Conservation (phyloP, 2,113 vertebrate genomes). For the Gracilinanus agilis region DNA sequence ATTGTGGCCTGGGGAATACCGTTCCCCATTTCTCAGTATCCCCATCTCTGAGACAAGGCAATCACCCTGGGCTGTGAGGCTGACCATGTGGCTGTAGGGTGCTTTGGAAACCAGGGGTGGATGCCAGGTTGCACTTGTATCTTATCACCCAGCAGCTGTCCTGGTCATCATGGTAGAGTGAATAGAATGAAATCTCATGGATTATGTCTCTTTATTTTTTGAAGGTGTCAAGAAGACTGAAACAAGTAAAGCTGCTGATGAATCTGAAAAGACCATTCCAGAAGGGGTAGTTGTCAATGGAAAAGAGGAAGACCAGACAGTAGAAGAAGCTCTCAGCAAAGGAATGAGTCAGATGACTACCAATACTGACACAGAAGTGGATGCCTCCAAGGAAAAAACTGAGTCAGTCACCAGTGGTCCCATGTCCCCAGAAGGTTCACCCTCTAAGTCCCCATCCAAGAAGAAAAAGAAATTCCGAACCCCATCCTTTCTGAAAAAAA, state of each 20-base stretch:
- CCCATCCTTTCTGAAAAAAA: slow-evolving; percentile 98
- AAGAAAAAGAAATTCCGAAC: slow-evolving; percentile 99
- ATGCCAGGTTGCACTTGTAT: neutral
- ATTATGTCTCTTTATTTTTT: slow-evolving; percentile 15
- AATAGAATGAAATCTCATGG: neutral
- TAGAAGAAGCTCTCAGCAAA: slow-evolving; percentile 88
- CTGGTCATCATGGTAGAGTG: neutral
- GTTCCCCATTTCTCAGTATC: neutral
- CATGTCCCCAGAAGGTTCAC: slow-evolving; percentile 94
- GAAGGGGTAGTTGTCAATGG: slow-evolving; percentile 88
- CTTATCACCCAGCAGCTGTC: neutral
- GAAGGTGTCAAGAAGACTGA: slow-evolving; percentile 82
- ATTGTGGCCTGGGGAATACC: neutral
- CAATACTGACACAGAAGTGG: slow-evolving; percentile 79
- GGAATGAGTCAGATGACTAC: slow-evolving; percentile 89
- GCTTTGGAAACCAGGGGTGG: neutral
- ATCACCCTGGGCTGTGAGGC: neutral
- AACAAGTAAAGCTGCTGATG: slow-evolving; percentile 54
- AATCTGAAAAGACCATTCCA: slow-evolving; percentile 61
- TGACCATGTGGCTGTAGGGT: neutral
- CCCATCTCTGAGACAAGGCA: neutral
- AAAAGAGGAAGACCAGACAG: slow-evolving; percentile 89
- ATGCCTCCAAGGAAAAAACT: slow-evolving; percentile 86
- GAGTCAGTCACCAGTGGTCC: slow-evolving; percentile 86
- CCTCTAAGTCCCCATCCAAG: slow-evolving; percentile 98